These are phyloP conservation scores for Datnioides undecimradiatus DNA, from an alignment of 2,113 vertebrate genomes.

Conservation along the genomic window DNA sequence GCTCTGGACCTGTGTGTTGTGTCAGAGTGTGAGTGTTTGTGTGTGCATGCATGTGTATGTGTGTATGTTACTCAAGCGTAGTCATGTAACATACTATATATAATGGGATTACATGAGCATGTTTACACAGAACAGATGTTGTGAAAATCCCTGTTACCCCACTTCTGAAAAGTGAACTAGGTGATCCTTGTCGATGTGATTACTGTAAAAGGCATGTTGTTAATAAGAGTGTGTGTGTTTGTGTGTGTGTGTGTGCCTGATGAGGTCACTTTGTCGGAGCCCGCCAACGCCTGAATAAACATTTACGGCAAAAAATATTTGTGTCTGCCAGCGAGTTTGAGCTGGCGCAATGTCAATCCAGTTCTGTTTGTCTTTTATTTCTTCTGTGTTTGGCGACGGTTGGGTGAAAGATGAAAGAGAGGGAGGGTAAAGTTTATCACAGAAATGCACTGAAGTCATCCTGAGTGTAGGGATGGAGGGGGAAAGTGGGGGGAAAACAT, in stretches of 20 bases:
- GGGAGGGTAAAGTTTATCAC: constrained; percentile 58
- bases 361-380: constrained; percentile 65
- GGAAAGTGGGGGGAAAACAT: not conserved
- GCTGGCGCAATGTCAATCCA: constrained; percentile 51
- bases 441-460: constrained; percentile 8
- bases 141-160: constrained; percentile 29
- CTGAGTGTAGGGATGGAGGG: not conserved
- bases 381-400: constrained; percentile 50
- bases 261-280: constrained; percentile 59
- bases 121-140: constrained; percentile 47
- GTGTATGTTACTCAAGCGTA: constrained; percentile 14
- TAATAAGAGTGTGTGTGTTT: constrained; percentile 7
- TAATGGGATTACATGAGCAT: constrained; percentile 55
- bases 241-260: constrained; percentile 22
- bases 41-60: constrained; percentile 5
- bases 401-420: constrained; percentile 65
- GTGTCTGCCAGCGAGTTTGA: constrained; percentile 52
- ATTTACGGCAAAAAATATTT: constrained; percentile 64
- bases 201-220: constrained; percentile 32
- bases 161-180: constrained; percentile 15
- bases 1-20: constrained; percentile 46
- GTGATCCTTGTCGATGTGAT: constrained; percentile 11
- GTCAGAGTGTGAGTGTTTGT: not conserved
- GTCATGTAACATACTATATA: constrained; percentile 55
- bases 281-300: constrained; percentile 72